Base-by-base conservation (phyloP, 2,113 vertebrate genomes). In the Pionites leucogaster region DNA sequence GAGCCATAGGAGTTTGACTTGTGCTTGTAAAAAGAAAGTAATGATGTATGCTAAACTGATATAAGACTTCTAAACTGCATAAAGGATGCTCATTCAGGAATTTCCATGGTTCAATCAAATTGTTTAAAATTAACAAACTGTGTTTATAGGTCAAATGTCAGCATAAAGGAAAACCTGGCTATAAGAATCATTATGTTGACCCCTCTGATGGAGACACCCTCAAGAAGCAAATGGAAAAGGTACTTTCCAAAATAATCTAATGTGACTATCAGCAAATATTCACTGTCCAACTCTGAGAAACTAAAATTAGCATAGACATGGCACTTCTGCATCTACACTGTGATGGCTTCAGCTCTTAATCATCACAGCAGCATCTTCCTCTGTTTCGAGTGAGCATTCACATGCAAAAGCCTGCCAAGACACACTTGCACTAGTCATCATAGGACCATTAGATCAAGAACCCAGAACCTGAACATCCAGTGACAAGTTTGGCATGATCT, bases 231-330 rank as follows among this genome's bases (percentile, higher is more conserved):
- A 33, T 0, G 3, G 77, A 49, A 75, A 29, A 55, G 35, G 23
- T 55, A 18, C 20, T 42, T 46, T 63, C 33, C 42, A 44, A 64
- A 69, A 37, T 8, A 2, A 13, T 13, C 11, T 29, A 11, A n/a
- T 6, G 17, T 37, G 25, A 33, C 1, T 0, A 15, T 20, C 18
- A 1, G 1, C 29, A 49, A n/a, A 57, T 18, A 47, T 37, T 13
- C 17, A 4, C 39, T n/a, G 41, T 35, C 60, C 7, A 27, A 17
- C 15, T 19, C 39, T 1, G 31, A 42, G 10, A 5, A 4, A 16
- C 25, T 8, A 18, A 33, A 14, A 4, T 0, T 3, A 33, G 25
- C n/a, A 28, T 1, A 2, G 44, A 33, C 1, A 1, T 9, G 17
- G 42, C 37, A 17, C 22, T 25, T 28, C 55, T 37, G 18, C 11